Evolutionary conservation across 2,113 vertebrate species (phyloP), one percentile per base, ranked within the genome.

Genomic region (Burhinus oedicnemus): DNA sequence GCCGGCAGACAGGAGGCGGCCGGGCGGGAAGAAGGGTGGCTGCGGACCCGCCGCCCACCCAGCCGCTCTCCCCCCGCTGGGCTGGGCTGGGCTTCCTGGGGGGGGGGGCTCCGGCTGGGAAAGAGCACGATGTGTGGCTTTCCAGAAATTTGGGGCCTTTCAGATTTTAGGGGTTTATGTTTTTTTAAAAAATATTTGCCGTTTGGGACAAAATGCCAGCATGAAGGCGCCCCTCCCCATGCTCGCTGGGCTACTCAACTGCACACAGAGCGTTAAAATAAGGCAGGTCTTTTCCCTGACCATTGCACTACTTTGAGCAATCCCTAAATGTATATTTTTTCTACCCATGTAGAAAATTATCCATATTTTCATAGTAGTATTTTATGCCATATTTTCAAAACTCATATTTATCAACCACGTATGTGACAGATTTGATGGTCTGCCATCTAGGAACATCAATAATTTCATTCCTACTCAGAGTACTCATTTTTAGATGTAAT

Each of bases 201-300:
- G 3, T 7, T 32, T 15, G 30, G 40, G 55, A 49, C 21, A 22
- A 44, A 62, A 38, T 11, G 47, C 47, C 6, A 1, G 62, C 17
- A 7, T 4, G 57, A 12, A 29, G 34, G 65, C 3, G 4, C 29
- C 29, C 11, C 9, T 44, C 30, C 74, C 55, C 3, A 1, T 3
- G 0, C 15, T 6, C 1, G 11, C 47, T 1, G 26, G 32, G 65
- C 34, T 34, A 47, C 12, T 23, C 47, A 6, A 3, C 45, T 9
- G 22, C 57, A 2, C 2, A 0, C 16, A 3, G 15, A 11, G 69
- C 47, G 11, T 22, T 21, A 23, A 49, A 49, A 49, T 23, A 49
- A 30, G 44, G 34, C 44, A 13, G n/a, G 25, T 12, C 34, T 55
- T 21, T 5, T 23, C 45, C 30, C 72, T 13, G 49, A 4, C 25